Evolutionary conservation across 2,888 invertebrate genomes (phyloP), one percentile per base, ranked within the genome.

Genomic region (Nemoura dubitans): DNA sequence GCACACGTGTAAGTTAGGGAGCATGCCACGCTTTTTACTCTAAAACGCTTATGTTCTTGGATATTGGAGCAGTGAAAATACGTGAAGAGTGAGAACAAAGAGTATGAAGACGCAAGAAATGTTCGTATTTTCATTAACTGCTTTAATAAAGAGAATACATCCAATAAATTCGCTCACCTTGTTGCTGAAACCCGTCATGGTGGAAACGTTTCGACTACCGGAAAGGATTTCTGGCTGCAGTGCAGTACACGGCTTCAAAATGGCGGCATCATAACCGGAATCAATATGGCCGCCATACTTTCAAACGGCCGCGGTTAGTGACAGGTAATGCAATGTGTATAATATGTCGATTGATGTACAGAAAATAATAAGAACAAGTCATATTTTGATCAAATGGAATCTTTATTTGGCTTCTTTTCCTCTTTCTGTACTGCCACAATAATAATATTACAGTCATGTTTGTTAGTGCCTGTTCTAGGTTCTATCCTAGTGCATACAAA

Each of bases 101-200:
- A 16, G 21, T 21, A 59, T 2, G 6, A 21, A 16, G 59, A 7
- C 14, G 2, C 3, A 21, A 16, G 3, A 59, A 7, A 59, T 7
- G 21, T 14, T 59, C 2, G 16, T 7, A 59, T 21, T 1, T 59
- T 16, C 21, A 21, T 59, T 59, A 16, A 59, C 16, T 59, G 3
- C 36, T 36, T 59, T 21, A 59, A 59, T 59, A 59, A 7, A 10
- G 59, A 3, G 59, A 1, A 59, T 21, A 16, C 14, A 59, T 21
- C 2, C 1, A 14, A 21, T 16, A 59, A n/a, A 84, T 43, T 42
- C n/a, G 26, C 84, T 76, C 59, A 84, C 84, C 59, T 84, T 84
- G 14, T 84, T 29, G 76, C 84, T 84, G 76, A 84, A 84, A 16
- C 76, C 84, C 43, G 59, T 28, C 84, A 84, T 84, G 59, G 25